phyloP scores from a whole-genome alignment of 2,888 invertebrate species.

The Ramazzottius varieornatus region DNA sequence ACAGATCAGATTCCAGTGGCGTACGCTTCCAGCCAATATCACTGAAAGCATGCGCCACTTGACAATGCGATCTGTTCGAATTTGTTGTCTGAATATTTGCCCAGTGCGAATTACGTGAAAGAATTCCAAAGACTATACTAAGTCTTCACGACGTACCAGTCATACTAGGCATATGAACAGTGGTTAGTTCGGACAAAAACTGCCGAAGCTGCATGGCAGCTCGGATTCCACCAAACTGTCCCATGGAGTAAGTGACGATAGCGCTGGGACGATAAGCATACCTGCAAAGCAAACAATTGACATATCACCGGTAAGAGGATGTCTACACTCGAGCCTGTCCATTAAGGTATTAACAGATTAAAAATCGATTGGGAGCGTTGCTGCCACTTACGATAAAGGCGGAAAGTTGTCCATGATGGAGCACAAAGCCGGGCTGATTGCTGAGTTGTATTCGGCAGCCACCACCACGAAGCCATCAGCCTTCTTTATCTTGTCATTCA shows the following conservation, averaged over 20 bases:
- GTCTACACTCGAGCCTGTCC: slow-evolving; percentile 23
- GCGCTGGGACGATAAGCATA: slow-evolving; percentile 20
- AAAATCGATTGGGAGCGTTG: no score
- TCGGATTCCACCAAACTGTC: slow-evolving; percentile 20
- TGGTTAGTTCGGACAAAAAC: slow-evolving; percentile 20
- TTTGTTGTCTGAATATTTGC: not conserved
- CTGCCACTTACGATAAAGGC: no score
- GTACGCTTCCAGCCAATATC: no score
- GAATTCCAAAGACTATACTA: not conserved
- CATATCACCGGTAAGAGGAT: slow-evolving; percentile 24
- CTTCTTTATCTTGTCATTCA: slow-evolving; percentile 14
- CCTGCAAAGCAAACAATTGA: no score
- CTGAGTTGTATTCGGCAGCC: slow-evolving; percentile 22
- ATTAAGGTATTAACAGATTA: no score
- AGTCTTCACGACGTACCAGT: not conserved
- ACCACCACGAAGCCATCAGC: slow-evolving; percentile 25
- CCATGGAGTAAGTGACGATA: slow-evolving; percentile 18
- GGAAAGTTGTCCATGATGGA: no score
- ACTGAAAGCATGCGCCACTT: no score
- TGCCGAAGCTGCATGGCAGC: slow-evolving; percentile 20
- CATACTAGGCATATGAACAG: slow-evolving; percentile 11
- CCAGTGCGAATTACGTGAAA: not conserved
- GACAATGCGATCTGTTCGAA: not conserved
- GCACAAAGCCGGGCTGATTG: slow-evolving; percentile 26
- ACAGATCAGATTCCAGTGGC: no score